phyloP scores from a whole-genome alignment of 2,888 invertebrate genomes.

The Lydus trimaculatus region DNA sequence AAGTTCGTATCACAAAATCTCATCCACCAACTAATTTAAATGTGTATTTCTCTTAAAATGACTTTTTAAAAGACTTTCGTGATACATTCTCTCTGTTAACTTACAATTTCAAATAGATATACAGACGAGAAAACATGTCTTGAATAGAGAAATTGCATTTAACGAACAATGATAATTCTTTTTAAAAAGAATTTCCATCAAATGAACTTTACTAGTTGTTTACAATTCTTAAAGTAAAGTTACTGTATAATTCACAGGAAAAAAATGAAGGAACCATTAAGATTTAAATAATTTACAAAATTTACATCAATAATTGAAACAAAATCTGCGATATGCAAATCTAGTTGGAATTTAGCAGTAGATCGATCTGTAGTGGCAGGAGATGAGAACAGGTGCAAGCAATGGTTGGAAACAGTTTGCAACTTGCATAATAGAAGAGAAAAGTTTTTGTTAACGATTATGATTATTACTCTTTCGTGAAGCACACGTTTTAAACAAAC shows the following conservation, averaged over 20 bases:
- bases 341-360: constrained; percentile 20
- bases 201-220: too few species aligned
- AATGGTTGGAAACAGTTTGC: constrained; percentile 29
- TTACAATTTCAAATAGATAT: background rate
- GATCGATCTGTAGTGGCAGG: constrained; percentile 20
- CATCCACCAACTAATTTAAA: constrained; percentile 6
- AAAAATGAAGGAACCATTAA: background rate
- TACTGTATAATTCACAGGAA: background rate
- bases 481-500: constrained; percentile 28
- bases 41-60: background rate
- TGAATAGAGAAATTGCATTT: background rate
- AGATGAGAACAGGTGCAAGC: constrained; percentile 26
- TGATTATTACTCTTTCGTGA: constrained; percentile 32
- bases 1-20: background rate
- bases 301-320: background rate
- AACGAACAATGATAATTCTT: background rate
- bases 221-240: background rate
- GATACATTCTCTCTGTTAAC: background rate
- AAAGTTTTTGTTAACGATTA: constrained; percentile 28
- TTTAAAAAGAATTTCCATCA: background rate
- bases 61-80: background rate
- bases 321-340: background rate
- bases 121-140: too few species aligned
- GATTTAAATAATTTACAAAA: background rate
- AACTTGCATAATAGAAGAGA: constrained; percentile 17